Percentiles rank a stretch among this genome's conserved stretches.
These are phyloP conservation scores for Pristis pectinata DNA, from an alignment of 2,797 vertebrate species.

Conservation along the genomic window DNA sequence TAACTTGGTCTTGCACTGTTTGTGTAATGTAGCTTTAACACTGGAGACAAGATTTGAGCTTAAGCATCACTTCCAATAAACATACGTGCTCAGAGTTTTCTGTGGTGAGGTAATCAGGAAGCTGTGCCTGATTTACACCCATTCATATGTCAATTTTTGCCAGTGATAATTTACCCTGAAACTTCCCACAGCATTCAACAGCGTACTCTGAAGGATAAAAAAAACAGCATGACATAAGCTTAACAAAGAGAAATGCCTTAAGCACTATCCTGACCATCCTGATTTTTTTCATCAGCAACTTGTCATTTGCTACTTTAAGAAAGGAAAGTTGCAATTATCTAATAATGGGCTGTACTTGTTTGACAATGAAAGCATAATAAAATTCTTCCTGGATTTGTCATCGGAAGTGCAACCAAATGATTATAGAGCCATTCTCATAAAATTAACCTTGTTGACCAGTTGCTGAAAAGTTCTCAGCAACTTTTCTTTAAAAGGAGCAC, in stretches of 20 bases:
- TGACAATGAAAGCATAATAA: slow-evolving; percentile 3
- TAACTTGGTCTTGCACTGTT: neutral
- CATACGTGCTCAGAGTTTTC: neutral
- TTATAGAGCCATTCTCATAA: neutral
- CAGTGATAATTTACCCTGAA: neutral
- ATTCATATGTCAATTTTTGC: neutral
- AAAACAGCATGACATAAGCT: neutral
- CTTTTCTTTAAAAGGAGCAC: neutral
- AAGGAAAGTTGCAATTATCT: neutral
- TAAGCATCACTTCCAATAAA: neutral
- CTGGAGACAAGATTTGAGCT: neutral
- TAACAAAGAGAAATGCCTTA: neutral
- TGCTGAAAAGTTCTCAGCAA: neutral
- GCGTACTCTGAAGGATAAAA: neutral
- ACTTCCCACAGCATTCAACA: neutral
- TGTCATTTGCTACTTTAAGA: neutral
- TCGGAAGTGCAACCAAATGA: slow-evolving; percentile 10
- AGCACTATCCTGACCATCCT: neutral
- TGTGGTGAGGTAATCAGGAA: neutral
- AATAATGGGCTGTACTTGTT: neutral
- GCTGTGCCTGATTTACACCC: neutral
- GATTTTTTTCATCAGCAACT: neutral
- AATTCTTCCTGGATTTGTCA: neutral
- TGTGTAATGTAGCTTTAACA: neutral
- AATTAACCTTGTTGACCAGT: neutral